Percentiles rank a stretch among this genome's conserved stretches.
Conservation (phyloP, 2,888 invertebrate species). For the Athripsodes cinereus region DNA sequence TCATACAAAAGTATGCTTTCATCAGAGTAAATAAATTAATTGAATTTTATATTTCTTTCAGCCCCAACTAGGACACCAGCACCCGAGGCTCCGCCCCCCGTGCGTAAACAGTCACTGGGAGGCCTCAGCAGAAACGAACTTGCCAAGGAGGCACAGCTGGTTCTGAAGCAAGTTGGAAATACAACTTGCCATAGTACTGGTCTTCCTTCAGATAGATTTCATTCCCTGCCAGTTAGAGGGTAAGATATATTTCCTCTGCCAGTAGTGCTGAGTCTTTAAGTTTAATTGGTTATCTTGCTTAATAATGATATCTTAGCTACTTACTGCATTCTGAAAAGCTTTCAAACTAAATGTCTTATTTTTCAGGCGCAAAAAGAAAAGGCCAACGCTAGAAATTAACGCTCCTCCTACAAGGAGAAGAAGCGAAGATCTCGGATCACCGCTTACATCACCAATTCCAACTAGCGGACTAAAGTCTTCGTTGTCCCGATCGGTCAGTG, state of each 20-base stretch:
- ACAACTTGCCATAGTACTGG: slow-evolving; percentile 57
- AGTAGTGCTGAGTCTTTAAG: too few relatives aligned
- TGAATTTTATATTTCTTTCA: slow-evolving; percentile 1
- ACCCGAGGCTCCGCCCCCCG: slow-evolving; percentile 12
- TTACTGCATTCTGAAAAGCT: background rate
- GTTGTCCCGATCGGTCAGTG: slow-evolving; percentile 48
- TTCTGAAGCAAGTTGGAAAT: slow-evolving; percentile 67
- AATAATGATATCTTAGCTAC: too few relatives aligned
- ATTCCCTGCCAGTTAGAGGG: slow-evolving; percentile 57
- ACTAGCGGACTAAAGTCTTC: slow-evolving; percentile 29
- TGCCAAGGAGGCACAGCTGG: slow-evolving; percentile 69
- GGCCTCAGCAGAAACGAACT: slow-evolving; percentile 66
- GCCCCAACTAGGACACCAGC: slow-evolving; percentile 11
- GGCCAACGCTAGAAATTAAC: slow-evolving; percentile 13
- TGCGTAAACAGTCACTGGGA: slow-evolving; percentile 58
- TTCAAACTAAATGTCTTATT: background rate
- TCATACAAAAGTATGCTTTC: background rate
- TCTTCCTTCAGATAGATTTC: slow-evolving; percentile 57
- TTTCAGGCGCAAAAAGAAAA: slow-evolving; percentile 12
- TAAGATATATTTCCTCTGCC: background rate
- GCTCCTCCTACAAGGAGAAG: slow-evolving; percentile 38
- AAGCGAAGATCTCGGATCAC: slow-evolving; percentile 48
- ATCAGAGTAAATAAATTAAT: background rate
- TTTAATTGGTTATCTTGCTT: too few relatives aligned
- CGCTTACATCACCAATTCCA: slow-evolving; percentile 26